phyloP scores from a whole-genome alignment of 1,140 invertebrate genomes.

The Wasmannia auropunctata region DNA sequence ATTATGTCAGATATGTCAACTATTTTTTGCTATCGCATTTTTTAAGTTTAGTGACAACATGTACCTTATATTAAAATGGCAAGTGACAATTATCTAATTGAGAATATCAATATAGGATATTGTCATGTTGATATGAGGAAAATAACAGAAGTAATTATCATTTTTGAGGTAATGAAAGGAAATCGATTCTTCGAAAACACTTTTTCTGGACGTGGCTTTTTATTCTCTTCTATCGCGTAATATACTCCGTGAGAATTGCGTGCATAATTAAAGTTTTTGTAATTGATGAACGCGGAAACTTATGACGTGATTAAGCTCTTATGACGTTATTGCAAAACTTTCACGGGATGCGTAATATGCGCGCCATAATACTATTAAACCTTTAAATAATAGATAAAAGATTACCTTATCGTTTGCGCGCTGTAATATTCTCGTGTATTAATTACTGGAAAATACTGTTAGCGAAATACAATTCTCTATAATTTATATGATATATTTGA shows the following conservation, averaged over 20 bases:
- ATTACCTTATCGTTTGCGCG: neutral
- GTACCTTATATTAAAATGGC: too few species aligned
- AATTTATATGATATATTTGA: neutral
- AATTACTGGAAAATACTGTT: conserved; percentile 25
- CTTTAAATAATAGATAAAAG: conserved; percentile 21
- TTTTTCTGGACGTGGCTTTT: too few species aligned
- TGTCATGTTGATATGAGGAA: too few species aligned
- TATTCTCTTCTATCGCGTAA: neutral
- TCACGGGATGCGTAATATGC: neutral
- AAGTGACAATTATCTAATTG: too few species aligned
- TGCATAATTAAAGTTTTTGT: neutral
- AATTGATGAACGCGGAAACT: conserved; percentile 9
- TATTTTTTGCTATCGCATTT: too few species aligned
- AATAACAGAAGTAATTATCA: too few species aligned
- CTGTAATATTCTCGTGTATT: neutral
- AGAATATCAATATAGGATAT: too few species aligned
- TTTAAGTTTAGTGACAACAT: too few species aligned
- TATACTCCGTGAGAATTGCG: neutral
- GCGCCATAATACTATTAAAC: neutral
- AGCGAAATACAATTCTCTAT: conserved; percentile 4
- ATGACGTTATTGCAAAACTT: conserved; percentile 8
- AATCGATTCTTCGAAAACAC: too few species aligned
- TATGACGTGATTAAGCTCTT: conserved; percentile 11
- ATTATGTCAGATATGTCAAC: too few species aligned
- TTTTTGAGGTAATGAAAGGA: too few species aligned